Evolutionary conservation across 2,888 invertebrate genomes (phyloP).

Genomic region (Pterobdella sp.): DNA sequence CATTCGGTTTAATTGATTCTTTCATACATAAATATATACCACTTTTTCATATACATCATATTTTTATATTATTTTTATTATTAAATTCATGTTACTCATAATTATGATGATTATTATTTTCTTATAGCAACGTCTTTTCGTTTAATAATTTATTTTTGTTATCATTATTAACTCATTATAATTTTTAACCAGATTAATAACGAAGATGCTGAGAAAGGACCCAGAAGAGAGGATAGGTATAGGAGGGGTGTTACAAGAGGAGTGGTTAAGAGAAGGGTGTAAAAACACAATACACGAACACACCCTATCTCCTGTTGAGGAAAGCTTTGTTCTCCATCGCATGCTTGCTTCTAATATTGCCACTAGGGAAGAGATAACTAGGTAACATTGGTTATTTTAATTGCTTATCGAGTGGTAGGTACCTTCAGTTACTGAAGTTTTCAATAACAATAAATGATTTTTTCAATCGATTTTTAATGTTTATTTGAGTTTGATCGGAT

Average conservation of each 20-base stretch:
- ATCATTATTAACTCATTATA: not conserved
- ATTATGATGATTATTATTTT: not conserved
- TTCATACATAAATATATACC: no score
- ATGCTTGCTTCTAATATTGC: conserved; percentile 94
- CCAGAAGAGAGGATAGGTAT: conserved; percentile 82
- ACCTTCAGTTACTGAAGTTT: no score
- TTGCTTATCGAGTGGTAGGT: no score
- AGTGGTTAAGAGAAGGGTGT: conserved; percentile 59
- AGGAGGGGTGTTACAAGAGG: conserved; percentile 74
- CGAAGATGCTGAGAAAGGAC: conserved; percentile 83
- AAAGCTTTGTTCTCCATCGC: conserved; percentile 76
- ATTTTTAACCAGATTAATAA: conserved; percentile 64
- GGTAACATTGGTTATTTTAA: conserved; percentile 57
- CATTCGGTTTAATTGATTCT: no score
- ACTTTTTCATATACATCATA: no score
- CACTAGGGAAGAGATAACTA: conserved; percentile 82
- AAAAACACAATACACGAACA: not conserved
- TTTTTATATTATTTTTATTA: not conserved
- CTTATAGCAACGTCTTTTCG: not conserved
- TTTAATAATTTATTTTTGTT: not conserved
- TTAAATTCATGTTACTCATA: not conserved
- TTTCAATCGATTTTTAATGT: no score
- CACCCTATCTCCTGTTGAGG: conserved; percentile 59
- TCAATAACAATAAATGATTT: no score
- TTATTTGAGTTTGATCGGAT: no score